Conservation (phyloP, 1,140 invertebrate genomes). For the Odontomachus brunneus region DNA sequence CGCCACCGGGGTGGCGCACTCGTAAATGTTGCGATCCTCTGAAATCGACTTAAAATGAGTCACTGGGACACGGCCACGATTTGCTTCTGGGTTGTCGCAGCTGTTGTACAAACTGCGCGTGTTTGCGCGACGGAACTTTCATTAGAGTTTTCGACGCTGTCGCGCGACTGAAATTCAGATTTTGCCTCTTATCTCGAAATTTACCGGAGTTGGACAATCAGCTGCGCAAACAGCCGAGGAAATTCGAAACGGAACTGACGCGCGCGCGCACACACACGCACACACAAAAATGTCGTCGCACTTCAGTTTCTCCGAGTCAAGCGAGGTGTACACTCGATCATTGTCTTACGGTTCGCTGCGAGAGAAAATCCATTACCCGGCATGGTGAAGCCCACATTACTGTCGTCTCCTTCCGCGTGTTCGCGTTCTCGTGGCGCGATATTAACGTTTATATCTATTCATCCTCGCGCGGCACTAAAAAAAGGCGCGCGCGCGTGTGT, state of each 20-base stretch:
- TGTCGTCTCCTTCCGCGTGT: too few relatives aligned
- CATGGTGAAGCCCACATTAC: neutral
- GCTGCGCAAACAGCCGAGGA: too few relatives aligned
- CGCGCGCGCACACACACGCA: too few relatives aligned
- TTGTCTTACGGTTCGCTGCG: too few relatives aligned
- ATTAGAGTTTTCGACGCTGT: neutral
- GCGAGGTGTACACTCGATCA: too few relatives aligned
- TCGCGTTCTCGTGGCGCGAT: too few relatives aligned
- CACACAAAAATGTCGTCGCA: too few relatives aligned
- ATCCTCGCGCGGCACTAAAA: neutral
- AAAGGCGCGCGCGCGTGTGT: too few relatives aligned
- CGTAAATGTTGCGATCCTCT: conserved; percentile 45
- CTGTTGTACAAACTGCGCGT: neutral
- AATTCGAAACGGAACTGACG: too few relatives aligned
- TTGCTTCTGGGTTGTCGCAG: neutral
- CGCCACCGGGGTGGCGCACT: conserved; percentile 9
- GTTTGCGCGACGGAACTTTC: neutral
- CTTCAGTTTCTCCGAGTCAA: too few relatives aligned
- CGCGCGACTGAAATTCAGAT: too few relatives aligned
- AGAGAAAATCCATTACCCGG: too few relatives aligned
- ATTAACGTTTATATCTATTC: conserved; percentile 1
- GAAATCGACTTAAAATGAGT: conserved; percentile 52
- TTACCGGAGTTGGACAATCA: neutral
- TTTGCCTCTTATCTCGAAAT: neutral
- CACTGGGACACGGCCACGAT: conserved; percentile 17